Base-by-base conservation (phyloP, 2,888 invertebrate genomes). In the Drosophila bunnanda region DNA sequence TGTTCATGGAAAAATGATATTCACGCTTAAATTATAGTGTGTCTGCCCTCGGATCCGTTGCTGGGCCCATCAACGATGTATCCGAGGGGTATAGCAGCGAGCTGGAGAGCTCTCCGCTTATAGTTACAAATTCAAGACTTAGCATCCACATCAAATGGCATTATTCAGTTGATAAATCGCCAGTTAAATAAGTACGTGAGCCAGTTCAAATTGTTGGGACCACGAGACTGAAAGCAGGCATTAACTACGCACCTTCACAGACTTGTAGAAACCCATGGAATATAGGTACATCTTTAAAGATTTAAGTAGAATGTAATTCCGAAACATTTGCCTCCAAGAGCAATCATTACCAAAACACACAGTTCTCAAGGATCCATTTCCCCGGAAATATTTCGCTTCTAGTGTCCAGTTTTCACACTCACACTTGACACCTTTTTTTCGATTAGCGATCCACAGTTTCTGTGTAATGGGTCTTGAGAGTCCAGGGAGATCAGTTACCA, bases 1-100 rank as follows among this genome's bases (percentile, higher is more conserved):
- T 86, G 85, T 86, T 86, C 85, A 89, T 89, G 85, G 88, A 86
- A 89, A 86, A 89, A 86, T 86, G 85, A 89, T 86, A 86, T 86
- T 86, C 89, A 84, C 80, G 88, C 82, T 87, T 67, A 87, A 86
- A 89, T 86, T 86, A 86, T 86, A 88, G 89, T 80, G 80, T 81
- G 84, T 88, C 79, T 70, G 52, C 85, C 67, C 62, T 73, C 62
- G 36, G 73, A 72, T 67, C 48, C 56, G 75, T 78, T 60, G 66
- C 61, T 71, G 66, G 36, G 66, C 66, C 66, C 57, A 56, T 77
- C 69, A 67, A 39, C 38, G 28, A 50, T 17, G 55, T 41, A 59
- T 50, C 55, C 22, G 15, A 46, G 34, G 34, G 43, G 46, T 32
- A 28, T 25, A 25, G 43, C 32, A 10, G 13, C 50, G 15, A 13